Evolutionary conservation across 2,113 vertebrate species (phyloP).

Genomic region (Circaetus gallicus): DNA sequence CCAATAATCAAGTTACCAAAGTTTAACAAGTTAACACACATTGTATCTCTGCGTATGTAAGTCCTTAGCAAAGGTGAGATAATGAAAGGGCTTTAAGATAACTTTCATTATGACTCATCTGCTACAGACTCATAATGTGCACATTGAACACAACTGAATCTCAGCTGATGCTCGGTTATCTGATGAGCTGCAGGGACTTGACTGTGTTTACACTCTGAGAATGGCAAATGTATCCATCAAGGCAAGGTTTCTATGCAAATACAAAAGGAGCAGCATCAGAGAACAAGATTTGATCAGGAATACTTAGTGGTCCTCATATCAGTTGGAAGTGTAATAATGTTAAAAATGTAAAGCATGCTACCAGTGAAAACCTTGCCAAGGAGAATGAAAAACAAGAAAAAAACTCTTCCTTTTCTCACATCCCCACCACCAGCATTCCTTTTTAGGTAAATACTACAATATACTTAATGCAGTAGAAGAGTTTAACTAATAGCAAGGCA

Average conservation of each 20-base stretch:
- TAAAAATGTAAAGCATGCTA: background rate
- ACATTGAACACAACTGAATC: background rate
- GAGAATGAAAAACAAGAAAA: background rate
- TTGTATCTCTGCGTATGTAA: background rate
- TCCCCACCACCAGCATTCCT: background rate
- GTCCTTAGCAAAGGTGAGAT: constrained; percentile 5
- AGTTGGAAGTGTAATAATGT: background rate
- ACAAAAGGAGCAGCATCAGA: background rate
- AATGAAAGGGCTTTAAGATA: background rate
- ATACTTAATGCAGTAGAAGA: background rate
- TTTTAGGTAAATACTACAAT: background rate
- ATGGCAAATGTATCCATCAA: background rate
- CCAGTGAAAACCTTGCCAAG: background rate
- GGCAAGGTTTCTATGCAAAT: background rate
- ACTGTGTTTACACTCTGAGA: background rate
- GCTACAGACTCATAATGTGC: background rate
- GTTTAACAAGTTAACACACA: background rate
- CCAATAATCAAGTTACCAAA: background rate
- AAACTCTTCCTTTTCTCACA: accelerated
- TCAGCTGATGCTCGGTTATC: background rate
- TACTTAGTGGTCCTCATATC: accelerated
- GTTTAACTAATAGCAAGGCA: background rate
- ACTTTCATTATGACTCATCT: background rate
- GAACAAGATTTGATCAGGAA: background rate
- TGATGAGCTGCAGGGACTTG: background rate